These are phyloP conservation scores for Phymatocera aterrima DNA, from an alignment of 2,888 invertebrate genomes.

Conservation along the genomic window DNA sequence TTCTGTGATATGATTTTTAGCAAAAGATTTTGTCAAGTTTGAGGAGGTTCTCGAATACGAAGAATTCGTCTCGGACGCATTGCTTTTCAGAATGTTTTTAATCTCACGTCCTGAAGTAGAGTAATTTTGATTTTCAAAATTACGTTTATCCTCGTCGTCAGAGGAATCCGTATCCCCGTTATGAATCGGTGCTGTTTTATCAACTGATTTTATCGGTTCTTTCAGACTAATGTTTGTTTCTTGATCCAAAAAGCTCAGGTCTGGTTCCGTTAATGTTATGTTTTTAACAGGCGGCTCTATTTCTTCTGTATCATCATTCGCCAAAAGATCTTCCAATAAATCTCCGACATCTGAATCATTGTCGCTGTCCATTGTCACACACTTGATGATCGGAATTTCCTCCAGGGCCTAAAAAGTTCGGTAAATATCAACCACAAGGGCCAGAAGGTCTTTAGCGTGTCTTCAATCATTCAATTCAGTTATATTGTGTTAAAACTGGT, in stretches of 20 bases:
- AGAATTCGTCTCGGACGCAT: constrained; percentile 50
- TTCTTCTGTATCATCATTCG: constrained; percentile 51
- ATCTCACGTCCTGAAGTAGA: constrained; percentile 83
- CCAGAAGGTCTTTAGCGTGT: neutral
- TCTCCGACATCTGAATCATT: constrained; percentile 56
- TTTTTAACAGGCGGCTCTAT: neutral
- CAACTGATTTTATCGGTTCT: constrained; percentile 18
- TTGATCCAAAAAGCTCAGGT: constrained; percentile 65
- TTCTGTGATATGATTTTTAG: constrained; percentile 15
- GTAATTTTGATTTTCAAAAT: constrained; percentile 85
- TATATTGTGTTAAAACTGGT: neutral
- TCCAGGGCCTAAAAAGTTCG: neutral
- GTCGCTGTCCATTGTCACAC: constrained; percentile 53
- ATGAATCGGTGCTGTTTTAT: constrained; percentile 72
- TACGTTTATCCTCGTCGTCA: constrained; percentile 87
- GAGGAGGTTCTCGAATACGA: constrained; percentile 31
- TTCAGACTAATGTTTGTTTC: constrained; percentile 46
- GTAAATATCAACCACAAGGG: neutral
- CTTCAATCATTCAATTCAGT: neutral
- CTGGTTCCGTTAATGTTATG: constrained; percentile 58
- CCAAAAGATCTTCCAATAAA: constrained; percentile 58
- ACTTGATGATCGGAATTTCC: neutral
- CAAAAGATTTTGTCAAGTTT: constrained; percentile 16
- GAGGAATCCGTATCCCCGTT: constrained; percentile 85
- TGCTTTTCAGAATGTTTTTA: constrained; percentile 76